Conservation (phyloP, 1,140 invertebrate species). For the Tetramorium simillimum region DNA sequence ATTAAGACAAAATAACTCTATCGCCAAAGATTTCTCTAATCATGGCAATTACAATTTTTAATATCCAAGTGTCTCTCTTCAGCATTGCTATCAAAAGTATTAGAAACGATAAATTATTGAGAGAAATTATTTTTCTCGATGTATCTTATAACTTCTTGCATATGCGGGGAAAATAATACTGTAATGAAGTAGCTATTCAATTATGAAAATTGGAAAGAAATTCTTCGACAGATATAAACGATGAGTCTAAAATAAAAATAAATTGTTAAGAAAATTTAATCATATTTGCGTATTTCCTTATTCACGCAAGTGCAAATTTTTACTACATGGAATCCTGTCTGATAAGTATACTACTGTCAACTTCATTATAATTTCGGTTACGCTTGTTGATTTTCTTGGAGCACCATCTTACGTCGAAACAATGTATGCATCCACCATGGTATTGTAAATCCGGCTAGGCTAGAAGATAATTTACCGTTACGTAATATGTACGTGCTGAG, state of each 20-base stretch:
- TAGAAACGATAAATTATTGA: constrained; percentile 29
- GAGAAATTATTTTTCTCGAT: not conserved
- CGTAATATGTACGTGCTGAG: constrained; percentile 65
- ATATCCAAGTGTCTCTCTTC: not conserved
- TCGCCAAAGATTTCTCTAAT: too few species aligned
- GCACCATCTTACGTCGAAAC: constrained; percentile 24
- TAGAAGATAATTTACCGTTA: constrained; percentile 61
- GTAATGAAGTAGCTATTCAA: not conserved
- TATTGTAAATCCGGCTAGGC: constrained; percentile 12
- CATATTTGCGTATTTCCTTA: not conserved
- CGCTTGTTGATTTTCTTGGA: constrained; percentile 1
- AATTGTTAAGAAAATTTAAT: not conserved
- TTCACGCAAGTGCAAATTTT: not conserved
- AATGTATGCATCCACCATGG: constrained; percentile 25
- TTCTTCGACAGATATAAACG: not conserved
- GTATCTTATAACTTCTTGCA: not conserved
- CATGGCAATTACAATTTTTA: too few species aligned
- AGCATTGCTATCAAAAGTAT: constrained; percentile 20
- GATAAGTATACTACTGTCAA: not conserved
- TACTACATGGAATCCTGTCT: not conserved
- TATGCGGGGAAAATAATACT: not conserved
- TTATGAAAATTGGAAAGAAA: not conserved
- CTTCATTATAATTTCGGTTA: constrained; percentile 5
- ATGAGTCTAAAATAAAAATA: too few species aligned
- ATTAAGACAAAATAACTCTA: too few species aligned